Base-by-base conservation (phyloP, 2,797 vertebrate species). In the Delichon dasypus region DNA sequence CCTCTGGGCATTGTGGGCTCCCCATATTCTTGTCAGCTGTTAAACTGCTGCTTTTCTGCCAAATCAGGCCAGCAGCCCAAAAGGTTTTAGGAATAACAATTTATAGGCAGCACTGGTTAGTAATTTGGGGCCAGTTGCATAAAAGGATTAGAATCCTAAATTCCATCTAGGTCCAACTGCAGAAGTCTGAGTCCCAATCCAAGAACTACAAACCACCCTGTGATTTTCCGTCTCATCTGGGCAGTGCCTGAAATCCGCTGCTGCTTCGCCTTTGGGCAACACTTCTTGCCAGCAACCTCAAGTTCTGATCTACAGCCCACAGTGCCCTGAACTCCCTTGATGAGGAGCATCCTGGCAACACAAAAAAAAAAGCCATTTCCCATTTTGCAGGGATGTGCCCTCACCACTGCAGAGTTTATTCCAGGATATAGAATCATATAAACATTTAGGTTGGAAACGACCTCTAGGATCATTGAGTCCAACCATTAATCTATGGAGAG, bases 101-200 rank as follows among this genome's bases (percentile, higher is more conserved):
- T 91, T 45, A 54, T 9, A 79, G 42, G n/a, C 36, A 92, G 67
- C 72, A 17, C 40, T 50, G 36, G 79, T 78, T 48, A 61, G 88
- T 67, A 76, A 93, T 82, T 77, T 83, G 72, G 71, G 91, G 75
- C 72, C 72, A 55, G 84, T 0, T 89, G 66, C 54, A 85, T 80
- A 90, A 89, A 93, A 93, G 72, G 70, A 68, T 91, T 95, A 75
- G 62, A 92, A 76, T 80, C 68, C 57, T 57, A 77, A 88, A 9
- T 65, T 72, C 38, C 47, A 68, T 36, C 65, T 23, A 87, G 78
- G 68, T 90, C 81, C 82, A 88, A 7, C 79, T 89, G 92, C 29
- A 80, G 68, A 89, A 85, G 75, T 57, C 58, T 21, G 45, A 64
- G 34, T 74, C 48, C 22, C 73, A 71, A 10, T 16, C 90, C 79